Base-by-base conservation (phyloP, 2,113 vertebrate species). In the Odobenus rosmarus region DNA sequence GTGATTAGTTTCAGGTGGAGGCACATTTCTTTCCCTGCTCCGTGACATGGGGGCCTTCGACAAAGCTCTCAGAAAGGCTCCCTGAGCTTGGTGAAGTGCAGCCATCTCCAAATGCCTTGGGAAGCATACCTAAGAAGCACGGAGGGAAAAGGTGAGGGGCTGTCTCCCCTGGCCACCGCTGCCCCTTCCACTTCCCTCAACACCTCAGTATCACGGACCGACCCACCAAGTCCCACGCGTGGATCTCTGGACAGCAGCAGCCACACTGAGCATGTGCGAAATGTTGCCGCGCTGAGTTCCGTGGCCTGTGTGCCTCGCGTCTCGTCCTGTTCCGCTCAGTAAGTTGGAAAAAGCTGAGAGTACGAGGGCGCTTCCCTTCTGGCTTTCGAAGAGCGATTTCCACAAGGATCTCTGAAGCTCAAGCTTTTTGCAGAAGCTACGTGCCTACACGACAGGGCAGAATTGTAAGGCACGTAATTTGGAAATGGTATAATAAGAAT, bases 1-100 rank as follows among this genome's bases (percentile, higher is more conserved):
- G 15, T 94, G 95, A 76, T 90, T 62, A 15, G 59, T 72, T 88
- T 88, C 57, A 81, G 90, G 55, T 87, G 86, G 42, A 79, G 55
- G 42, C 79, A 53, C 76, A 59, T 90, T 88, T 95, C 84, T 80
- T 46, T 85, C 59, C 69, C 36, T 51, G 77, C 46, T 84, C 33
- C 3, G 51, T 62, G 85, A 76, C 64, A 59, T 4, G 51, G 13
- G 88, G 74, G 61, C 67, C 88, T 42, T 80, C 3, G 5, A 59
- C 59, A 69, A 76, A 49, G 80, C 55, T 87, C 87, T 77, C 87
- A 49, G 49, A 95, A 89, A 59, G 49, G 46, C 4, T 19, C 28
- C 10, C 80, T 26, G 84, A 31, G 46, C 88, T 42, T 76, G 53
- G 42, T 57, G 72, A 77, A 28, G 19, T 33, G 36, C 51, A 79